Evolutionary conservation across 1,140 invertebrate species (phyloP).

Genomic region (Diabrotica virgifera): DNA sequence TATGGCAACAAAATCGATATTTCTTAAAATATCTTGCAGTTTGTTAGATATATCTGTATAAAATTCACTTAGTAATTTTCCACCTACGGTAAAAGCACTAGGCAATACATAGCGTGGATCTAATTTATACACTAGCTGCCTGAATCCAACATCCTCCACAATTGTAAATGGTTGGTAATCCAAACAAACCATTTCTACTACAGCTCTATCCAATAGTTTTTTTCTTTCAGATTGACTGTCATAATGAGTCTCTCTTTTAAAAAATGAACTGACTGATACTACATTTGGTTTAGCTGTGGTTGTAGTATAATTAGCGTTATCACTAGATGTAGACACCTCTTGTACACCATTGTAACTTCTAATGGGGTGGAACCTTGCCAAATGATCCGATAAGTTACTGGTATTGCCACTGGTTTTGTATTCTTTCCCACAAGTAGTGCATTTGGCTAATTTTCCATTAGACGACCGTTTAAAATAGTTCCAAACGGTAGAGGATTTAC

Average conservation of each 20-base stretch:
- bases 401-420: too few species aligned
- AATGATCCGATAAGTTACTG: too few species aligned
- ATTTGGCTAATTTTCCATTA: too few species aligned
- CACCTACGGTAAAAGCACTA: slow-evolving; percentile 22
- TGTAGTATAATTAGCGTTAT: too few species aligned
- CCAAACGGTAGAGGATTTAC: too few species aligned
- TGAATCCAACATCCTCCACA: slow-evolving; percentile 33
- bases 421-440: too few species aligned
- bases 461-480: too few species aligned
- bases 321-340: too few species aligned
- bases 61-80: slow-evolving; percentile 6
- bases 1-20: slow-evolving; percentile 17
- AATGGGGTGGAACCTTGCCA: too few species aligned
- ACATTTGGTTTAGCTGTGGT: too few species aligned
- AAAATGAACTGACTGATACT: too few species aligned
- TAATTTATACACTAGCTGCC: slow-evolving; percentile 25
- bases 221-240: slow-evolving; percentile 3
- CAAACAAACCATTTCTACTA: slow-evolving; percentile 25
- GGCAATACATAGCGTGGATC: slow-evolving; percentile 34
- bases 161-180: slow-evolving; percentile 37
- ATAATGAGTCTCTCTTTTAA: not conserved
- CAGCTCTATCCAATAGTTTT: slow-evolving; percentile 4
- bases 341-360: too few species aligned
- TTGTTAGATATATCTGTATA: slow-evolving; percentile 7
- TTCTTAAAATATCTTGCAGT: slow-evolving; percentile 9